Evolutionary conservation across 2,888 invertebrate genomes (phyloP).

Genomic region (Uloborus plumipes): DNA sequence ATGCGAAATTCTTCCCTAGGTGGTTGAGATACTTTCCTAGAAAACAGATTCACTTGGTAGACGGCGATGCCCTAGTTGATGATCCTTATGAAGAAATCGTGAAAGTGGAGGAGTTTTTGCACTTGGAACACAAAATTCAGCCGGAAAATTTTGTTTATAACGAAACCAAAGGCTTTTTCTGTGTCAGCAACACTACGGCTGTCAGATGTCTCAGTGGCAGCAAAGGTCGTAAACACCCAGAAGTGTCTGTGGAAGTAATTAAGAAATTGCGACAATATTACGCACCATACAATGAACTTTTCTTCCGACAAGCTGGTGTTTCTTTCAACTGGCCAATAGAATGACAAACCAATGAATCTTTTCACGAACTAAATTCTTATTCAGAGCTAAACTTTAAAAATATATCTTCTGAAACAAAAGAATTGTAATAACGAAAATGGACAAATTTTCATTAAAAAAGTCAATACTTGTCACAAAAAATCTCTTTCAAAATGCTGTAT

Average conservation of each 20-base stretch:
- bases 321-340: conserved; percentile 91
- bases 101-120: conserved; percentile 88
- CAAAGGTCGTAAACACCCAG: conserved; percentile 88
- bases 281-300: conserved; percentile 90
- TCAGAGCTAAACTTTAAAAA: background rate
- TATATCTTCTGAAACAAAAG: too few species aligned
- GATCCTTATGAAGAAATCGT: conserved; percentile 90
- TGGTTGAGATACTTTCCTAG: conserved; percentile 95
- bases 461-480: too few species aligned
- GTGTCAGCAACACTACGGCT: conserved; percentile 74
- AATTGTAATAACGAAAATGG: too few species aligned
- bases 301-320: conserved; percentile 92
- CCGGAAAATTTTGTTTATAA: conserved; percentile 96
- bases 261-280: conserved; percentile 87
- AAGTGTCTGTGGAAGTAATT: conserved; percentile 84
- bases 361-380: background rate
- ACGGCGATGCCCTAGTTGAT: conserved; percentile 91
- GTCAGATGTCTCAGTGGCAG: conserved; percentile 90
- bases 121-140: conserved; percentile 79
- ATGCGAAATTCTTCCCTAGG: conserved; percentile 88
- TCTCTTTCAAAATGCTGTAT: too few species aligned
- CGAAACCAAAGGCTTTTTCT: conserved; percentile 96
- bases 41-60: conserved; percentile 92
- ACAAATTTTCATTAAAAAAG: too few species aligned
- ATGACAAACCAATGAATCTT: conserved; percentile 2